These are phyloP conservation scores for Periphyllus acericola DNA, from an alignment of 2,888 invertebrate genomes.

Conservation along the genomic window DNA sequence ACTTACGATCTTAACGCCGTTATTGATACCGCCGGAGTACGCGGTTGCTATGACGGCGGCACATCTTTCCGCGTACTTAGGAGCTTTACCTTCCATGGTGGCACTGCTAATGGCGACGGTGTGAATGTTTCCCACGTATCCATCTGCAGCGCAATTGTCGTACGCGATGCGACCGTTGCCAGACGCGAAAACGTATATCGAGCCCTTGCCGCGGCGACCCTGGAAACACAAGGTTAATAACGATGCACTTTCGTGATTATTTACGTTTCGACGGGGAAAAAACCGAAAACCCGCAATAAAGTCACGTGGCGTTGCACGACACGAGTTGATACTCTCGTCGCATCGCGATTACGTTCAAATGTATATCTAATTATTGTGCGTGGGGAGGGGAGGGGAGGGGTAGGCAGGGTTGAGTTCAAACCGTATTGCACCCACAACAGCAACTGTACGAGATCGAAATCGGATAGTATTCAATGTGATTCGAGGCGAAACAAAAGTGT, in stretches of 20 bases:
- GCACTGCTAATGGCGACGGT: conserved; percentile 90
- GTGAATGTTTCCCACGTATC: conserved; percentile 84
- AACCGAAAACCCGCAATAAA: not conserved
- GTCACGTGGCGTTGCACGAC: not conserved
- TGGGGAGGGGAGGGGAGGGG: too few relatives aligned
- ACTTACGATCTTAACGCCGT: conserved; percentile 88
- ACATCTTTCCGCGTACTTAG: conserved; percentile 93
- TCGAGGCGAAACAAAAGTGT: not conserved
- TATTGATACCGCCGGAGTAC: conserved; percentile 86
- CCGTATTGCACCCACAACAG: not conserved
- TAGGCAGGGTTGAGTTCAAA: too few relatives aligned
- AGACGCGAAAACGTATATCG: conserved; percentile 91
- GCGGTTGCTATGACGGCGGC: conserved; percentile 88
- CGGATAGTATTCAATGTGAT: not conserved
- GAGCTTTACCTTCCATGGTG: conserved; percentile 82
- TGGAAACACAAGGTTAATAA: conserved; percentile 64
- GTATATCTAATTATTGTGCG: too few relatives aligned
- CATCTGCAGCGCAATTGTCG: conserved; percentile 94
- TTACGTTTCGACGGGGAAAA: too few relatives aligned
- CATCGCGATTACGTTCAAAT: too few relatives aligned
- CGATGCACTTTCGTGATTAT: not conserved
- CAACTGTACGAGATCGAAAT: not conserved
- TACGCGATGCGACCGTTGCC: conserved; percentile 86
- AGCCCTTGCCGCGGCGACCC: conserved; percentile 81
- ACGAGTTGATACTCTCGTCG: not conserved